Base-by-base conservation (phyloP, 2,113 vertebrate genomes). In the Rhinolophus sinicus region DNA sequence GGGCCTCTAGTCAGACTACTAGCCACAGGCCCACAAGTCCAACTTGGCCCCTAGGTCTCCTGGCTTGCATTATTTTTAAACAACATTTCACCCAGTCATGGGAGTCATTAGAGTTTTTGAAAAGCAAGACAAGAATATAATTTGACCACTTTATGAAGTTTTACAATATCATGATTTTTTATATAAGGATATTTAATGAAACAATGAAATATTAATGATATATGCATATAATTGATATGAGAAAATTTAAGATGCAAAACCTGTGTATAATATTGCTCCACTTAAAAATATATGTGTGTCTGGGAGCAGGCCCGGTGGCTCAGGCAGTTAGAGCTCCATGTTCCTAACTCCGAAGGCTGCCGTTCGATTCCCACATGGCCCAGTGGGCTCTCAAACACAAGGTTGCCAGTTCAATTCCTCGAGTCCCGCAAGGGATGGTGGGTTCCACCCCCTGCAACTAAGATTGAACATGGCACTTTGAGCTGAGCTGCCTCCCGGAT, bases 31-130 rank as follows among this genome's bases (percentile, higher is more conserved):
- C 9, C 50, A 82, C 10, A 24, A 62, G 18, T 58, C 19, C 24
- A 70, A 86, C 4, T 88, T 82, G 75, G 12, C 18, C 44, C 5
- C 38, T 76, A 18, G 44, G 33, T 84, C 52, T 85, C 54, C 80
- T 75, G 52, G 13, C 18, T 87, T 80, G 8, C 77, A 60, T 85
- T 96, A 33, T 54, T 95, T 89, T 93, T 47, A 30, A 87, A 40
- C n/a, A 44, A 70, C 87, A 15, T 1, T 90, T 85, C 24, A 56
- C 33, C 30, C 16, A 75, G 4, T 3, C 24, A 90, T 81, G 65
- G 54, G 6, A 93, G 10, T 65, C n/a, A 75, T 26, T 77, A 56
- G 56, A 64, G 50, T 50, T 96, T 76, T 93, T 28, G 33, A 56
- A 93, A 96, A 90, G 11, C 3, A 75, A 93, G n/a, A 40, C 2